Percentiles rank a stretch among this genome's conserved stretches.
phyloP scores from a whole-genome alignment of 1,140 invertebrate genomes.

The Bombus cullumanus region DNA sequence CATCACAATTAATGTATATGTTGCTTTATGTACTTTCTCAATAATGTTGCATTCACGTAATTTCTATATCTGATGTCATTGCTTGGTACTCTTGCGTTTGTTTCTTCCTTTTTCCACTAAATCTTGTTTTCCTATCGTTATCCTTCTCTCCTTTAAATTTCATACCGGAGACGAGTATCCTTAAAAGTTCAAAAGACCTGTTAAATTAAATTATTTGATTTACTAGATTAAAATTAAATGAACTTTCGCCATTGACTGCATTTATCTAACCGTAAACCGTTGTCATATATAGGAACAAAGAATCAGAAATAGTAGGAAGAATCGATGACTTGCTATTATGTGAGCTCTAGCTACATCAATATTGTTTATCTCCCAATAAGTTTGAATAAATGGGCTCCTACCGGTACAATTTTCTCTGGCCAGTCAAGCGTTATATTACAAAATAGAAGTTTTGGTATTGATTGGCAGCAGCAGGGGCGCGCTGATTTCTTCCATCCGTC shows the following conservation, averaged over 20 bases:
- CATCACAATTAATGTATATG: too few species aligned
- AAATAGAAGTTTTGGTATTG: conserved; percentile 25
- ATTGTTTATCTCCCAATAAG: neutral
- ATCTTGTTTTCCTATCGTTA: too few species aligned
- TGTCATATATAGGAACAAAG: neutral
- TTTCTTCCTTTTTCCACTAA: too few species aligned
- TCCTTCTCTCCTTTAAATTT: too few species aligned
- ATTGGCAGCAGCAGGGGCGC: neutral
- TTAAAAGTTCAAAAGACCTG: too few species aligned
- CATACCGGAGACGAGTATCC: too few species aligned
- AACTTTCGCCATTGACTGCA: neutral
- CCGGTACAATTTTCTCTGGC: neutral
- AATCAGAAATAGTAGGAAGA: neutral
- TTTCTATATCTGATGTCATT: too few species aligned
- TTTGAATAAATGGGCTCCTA: neutral
- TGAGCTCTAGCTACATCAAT: neutral
- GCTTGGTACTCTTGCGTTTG: too few species aligned
- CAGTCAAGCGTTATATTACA: neutral
- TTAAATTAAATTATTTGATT: too few species aligned
- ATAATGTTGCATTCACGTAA: too few species aligned
- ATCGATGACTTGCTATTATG: neutral
- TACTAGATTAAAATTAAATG: neutral
- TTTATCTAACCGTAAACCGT: neutral
- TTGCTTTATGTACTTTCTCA: too few species aligned
- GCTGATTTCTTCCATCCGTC: conserved; percentile 19